Evolutionary conservation across 2,888 invertebrate species (phyloP).

Genomic region (Ethmia dodecea): DNA sequence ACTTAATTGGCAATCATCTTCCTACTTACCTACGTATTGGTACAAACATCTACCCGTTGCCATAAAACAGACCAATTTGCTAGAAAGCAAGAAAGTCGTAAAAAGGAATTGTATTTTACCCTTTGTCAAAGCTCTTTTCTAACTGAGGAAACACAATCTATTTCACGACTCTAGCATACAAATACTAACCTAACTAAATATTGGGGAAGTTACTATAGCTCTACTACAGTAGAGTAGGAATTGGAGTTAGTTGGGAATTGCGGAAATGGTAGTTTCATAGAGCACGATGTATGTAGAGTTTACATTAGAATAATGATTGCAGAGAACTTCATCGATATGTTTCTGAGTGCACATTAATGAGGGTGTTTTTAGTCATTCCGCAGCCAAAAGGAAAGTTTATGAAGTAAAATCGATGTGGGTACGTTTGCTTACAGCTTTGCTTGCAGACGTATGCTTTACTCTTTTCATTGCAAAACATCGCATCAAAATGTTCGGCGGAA

Average conservation of each 20-base stretch:
- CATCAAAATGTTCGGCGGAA: too few species aligned
- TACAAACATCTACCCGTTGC: not conserved
- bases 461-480: too few species aligned
- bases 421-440: too few species aligned
- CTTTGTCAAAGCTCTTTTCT: conserved; percentile 11
- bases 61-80: conserved; percentile 13
- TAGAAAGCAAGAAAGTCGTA: conserved; percentile 12
- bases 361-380: too few species aligned
- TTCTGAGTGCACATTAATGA: too few species aligned
- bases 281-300: too few species aligned
- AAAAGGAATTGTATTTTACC: conserved; percentile 17
- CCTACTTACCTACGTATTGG: not conserved
- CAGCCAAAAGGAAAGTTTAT: too few species aligned
- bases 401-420: too few species aligned
- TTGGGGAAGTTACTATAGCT: conserved; percentile 1
- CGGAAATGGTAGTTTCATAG: too few species aligned
- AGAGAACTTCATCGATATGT: too few species aligned
- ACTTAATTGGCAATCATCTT: conserved; percentile 4
- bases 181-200: conserved; percentile 5
- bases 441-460: too few species aligned
- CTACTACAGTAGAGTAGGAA: not conserved
- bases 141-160: conserved; percentile 4
- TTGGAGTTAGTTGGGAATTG: not conserved
- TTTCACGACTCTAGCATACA: conserved; percentile 3
- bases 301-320: too few species aligned